Evolutionary conservation across 2,113 vertebrate species (phyloP).

Genomic region (Pavo muticus): DNA sequence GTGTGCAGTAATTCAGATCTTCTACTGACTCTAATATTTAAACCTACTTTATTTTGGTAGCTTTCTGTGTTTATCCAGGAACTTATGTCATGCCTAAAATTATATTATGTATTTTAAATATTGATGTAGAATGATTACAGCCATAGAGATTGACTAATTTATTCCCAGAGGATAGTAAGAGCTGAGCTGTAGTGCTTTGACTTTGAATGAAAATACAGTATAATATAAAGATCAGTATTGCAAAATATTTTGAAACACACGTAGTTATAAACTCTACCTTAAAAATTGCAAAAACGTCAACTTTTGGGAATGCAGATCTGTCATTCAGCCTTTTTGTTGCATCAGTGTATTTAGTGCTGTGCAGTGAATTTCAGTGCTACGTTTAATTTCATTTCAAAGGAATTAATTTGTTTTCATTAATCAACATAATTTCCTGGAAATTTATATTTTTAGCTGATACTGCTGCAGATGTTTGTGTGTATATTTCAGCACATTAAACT

Average conservation of each 20-base stretch:
- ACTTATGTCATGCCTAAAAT: conserved; percentile 53
- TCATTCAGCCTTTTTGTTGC: conserved; percentile 31
- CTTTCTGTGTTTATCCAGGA: conserved; percentile 60
- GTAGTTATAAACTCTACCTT: conserved; percentile 32
- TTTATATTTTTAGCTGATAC: conserved; percentile 69
- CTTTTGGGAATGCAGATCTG: conserved; percentile 48
- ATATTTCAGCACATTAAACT: conserved; percentile 49
- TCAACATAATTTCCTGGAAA: conserved; percentile 64
- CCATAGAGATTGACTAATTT: conserved; percentile 78
- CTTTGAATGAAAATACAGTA: conserved; percentile 78
- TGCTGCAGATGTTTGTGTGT: conserved; percentile 35
- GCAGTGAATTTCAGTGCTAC: conserved; percentile 63
- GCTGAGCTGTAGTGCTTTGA: conserved; percentile 74
- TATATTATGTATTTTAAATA: conserved; percentile 72
- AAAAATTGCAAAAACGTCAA: conserved; percentile 56
- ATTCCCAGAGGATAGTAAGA: conserved; percentile 81
- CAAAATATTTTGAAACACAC: conserved; percentile 73
- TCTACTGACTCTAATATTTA: conserved; percentile 73
- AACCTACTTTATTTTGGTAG: conserved; percentile 75
- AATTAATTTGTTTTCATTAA: conserved; percentile 72
- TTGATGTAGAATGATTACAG: conserved; percentile 68
- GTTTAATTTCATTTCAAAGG: conserved; percentile 71
- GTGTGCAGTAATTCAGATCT: conserved; percentile 73
- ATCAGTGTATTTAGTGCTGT: conserved; percentile 43
- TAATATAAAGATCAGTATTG: conserved; percentile 63